Base-by-base conservation (phyloP, 2,113 vertebrate species). In the Melanostigma gelatinosum region DNA sequence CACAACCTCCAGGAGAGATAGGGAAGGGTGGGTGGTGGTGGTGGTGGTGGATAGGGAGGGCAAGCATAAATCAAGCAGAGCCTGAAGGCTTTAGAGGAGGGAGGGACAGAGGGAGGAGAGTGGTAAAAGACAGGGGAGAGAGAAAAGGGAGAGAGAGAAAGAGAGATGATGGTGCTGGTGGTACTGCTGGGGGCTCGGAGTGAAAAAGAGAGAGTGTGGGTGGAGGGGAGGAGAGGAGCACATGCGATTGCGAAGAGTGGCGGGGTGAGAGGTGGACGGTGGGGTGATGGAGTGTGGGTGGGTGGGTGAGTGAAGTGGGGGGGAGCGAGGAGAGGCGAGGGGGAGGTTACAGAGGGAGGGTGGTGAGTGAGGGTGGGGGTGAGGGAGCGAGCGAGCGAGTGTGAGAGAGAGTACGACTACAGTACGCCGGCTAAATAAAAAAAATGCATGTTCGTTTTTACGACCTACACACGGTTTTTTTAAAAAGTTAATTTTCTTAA, bases 1-100 rank as follows among this genome's bases (percentile, higher is more conserved):
- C 94, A 90, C 93, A 95, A 93, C 92, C 94, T 95, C 92, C 86
- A 91, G 70, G 82, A 93, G 90, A 93, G 93, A 94, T 88, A 93
- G 88, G 86, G 85, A 90, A 76, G 91, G 89, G 90, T 90, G 89
- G 87, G 85, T 84, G 92, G 92, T 82, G 64, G 27, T n/a, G 75
- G 76, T 64, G 83, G 86, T 79, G 89, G 80, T 83, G 85, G 82
- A 82, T 82, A 85, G 92, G 88, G 91, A 91, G 91, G 92, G 89
- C 84, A 86, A 87, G 92, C 87, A 94, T 93, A 94, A 92, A 94
- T 93, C 92, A 93, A 91, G 91, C 86, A 84, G 83, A 87, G 90
- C 90, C 92, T 91, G 90, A 91, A 93, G 91, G 91, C 89, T 91
- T 88, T 79, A 85, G 87, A 80, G 83, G 82, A 91, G 91, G 92